Percentiles rank a stretch among this genome's conserved stretches.
Evolutionary conservation across 2,888 invertebrate species (phyloP).

Genomic region (Perizoma affinitatum): DNA sequence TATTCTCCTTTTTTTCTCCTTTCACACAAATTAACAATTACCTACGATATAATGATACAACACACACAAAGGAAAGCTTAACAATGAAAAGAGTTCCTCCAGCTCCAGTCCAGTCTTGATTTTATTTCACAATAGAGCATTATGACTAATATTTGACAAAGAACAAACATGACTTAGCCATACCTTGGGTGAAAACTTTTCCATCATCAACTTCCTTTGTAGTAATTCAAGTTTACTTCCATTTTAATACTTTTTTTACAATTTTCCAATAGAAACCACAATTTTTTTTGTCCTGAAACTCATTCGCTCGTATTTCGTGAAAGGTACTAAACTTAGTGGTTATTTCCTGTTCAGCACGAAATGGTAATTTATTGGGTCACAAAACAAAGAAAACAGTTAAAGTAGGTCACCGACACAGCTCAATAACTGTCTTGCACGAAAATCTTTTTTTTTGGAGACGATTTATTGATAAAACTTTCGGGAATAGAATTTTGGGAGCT

Average conservation of each 20-base stretch:
- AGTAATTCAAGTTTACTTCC: conserved; percentile 18
- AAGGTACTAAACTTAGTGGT: no score
- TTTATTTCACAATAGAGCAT: no score
- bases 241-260: conserved; percentile 32
- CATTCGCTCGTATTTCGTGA: conserved; percentile 22
- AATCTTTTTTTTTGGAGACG: conserved; percentile 13
- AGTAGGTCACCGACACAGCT: conserved; percentile 58
- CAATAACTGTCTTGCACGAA: conserved; percentile 38
- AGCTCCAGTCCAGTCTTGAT: no score
- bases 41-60: no score
- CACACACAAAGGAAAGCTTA: no score
- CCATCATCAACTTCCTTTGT: conserved; percentile 57
- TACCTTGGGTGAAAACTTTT: conserved; percentile 48
- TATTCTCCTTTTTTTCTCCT: no score
- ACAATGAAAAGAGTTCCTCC: no score
- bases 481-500: background rate
- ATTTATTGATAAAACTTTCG: conserved; percentile 36
- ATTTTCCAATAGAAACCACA: background rate
- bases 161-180: background rate
- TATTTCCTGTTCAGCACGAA: conserved; percentile 5
- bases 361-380: conserved; percentile 41
- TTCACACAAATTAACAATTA: no score
- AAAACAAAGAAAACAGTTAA: conserved; percentile 48
- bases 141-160: background rate
- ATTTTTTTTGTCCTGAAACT: conserved; percentile 15